Percentiles rank a stretch among this genome's conserved stretches.
phyloP scores from a whole-genome alignment of 2,113 vertebrate species.

The Alligator sinensis region DNA sequence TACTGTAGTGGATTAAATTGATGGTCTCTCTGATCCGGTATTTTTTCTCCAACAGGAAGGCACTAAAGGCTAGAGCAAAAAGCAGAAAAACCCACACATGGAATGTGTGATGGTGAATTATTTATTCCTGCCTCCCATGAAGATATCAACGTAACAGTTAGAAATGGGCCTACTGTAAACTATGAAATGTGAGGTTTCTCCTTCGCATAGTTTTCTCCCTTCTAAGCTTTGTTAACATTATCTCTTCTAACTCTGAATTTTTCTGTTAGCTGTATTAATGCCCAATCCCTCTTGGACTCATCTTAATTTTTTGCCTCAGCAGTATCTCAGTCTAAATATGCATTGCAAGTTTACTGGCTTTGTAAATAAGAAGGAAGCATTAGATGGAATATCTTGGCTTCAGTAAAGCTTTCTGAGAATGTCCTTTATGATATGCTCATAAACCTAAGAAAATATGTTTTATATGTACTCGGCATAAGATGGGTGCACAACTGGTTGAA shows the following conservation, averaged over 20 bases:
- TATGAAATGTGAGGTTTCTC: too few species aligned
- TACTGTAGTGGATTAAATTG: not conserved
- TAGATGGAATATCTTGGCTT: not conserved
- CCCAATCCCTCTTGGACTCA: not conserved
- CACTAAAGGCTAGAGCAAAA: slow-evolving; percentile 8
- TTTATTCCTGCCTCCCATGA: not conserved
- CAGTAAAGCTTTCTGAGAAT: not conserved
- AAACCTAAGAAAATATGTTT: too few species aligned
- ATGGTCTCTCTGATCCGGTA: not conserved
- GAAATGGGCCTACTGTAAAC: not conserved
- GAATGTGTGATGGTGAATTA: not conserved
- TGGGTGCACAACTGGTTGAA: not conserved
- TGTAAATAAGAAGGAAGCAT: not conserved
- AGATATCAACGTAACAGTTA: not conserved
- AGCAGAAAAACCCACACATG: not conserved
- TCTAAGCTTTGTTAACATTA: not conserved
- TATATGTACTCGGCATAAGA: not conserved
- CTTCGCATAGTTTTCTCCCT: not conserved
- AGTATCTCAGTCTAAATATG: slow-evolving; percentile 35
- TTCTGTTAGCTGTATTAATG: not conserved
- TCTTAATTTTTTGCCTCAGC: not conserved
- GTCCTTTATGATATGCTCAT: not conserved
- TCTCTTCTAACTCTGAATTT: not conserved
- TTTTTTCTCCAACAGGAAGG: not conserved
- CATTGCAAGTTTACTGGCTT: not conserved